These are phyloP conservation scores for Diachrysia chrysitis DNA, from an alignment of 2,888 invertebrate species.

Conservation along the genomic window DNA sequence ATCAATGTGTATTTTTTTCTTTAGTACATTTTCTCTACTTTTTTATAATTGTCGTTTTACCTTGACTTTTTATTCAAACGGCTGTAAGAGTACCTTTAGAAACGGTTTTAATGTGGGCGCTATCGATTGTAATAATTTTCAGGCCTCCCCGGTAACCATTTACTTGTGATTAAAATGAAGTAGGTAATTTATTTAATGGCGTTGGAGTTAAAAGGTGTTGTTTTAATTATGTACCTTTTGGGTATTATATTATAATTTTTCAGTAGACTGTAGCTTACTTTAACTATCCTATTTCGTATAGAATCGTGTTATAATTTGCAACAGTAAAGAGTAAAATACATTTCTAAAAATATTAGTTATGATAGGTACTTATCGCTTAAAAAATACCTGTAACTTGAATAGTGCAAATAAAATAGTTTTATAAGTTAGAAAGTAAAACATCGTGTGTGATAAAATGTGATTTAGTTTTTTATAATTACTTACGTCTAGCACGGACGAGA, in stretches of 20 bases:
- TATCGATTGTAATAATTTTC: constrained; percentile 2
- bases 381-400: no score
- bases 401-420: no score
- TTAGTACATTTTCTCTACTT: background rate
- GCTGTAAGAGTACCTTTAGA: background rate
- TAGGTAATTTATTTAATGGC: constrained; percentile 3
- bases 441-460: no score
- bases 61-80: background rate
- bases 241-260: background rate
- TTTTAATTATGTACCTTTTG: background rate
- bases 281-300: background rate
- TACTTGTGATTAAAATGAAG: background rate
- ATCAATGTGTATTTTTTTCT: background rate
- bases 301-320: no score
- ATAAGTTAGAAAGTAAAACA: no score
- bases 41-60: background rate
- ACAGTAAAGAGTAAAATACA: no score
- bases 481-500: background rate
- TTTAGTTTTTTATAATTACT: background rate
- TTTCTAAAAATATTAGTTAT: no score
- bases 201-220: background rate
- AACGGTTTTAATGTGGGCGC: background rate
- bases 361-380: no score
- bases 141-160: background rate
- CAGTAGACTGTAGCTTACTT: no score